Percentiles rank a stretch among this genome's conserved stretches.
Conservation (phyloP, 1,140 invertebrate genomes). For the Oedothorax gibbosus region DNA sequence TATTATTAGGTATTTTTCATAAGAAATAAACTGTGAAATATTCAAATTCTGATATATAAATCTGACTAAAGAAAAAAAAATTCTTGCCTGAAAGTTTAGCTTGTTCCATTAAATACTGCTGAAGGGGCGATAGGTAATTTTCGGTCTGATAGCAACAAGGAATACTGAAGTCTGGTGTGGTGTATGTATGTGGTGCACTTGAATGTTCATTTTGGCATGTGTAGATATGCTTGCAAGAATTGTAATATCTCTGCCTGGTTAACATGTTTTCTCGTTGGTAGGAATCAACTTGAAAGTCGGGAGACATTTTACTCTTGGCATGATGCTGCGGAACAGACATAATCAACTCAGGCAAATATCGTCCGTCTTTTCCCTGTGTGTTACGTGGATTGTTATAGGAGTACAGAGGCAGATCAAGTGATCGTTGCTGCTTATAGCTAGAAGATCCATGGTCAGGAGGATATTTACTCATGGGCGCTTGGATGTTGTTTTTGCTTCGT, state of each 20-base stretch:
- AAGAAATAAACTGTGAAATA: too few relatives aligned
- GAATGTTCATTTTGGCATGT: slow-evolving; percentile 62
- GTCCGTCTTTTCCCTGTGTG: slow-evolving; percentile 25
- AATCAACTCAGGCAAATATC: slow-evolving; percentile 35
- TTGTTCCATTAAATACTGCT: slow-evolving; percentile 89
- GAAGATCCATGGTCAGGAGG: slow-evolving; percentile 13
- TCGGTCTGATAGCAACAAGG: slow-evolving; percentile 70
- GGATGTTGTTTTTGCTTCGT: slow-evolving; percentile 43
- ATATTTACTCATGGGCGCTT: slow-evolving; percentile 13
- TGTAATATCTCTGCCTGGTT: slow-evolving; percentile 46
- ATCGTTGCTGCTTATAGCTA: slow-evolving; percentile 37
- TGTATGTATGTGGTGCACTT: slow-evolving; percentile 74
- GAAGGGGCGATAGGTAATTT: slow-evolving; percentile 80
- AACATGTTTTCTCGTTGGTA: slow-evolving; percentile 21
- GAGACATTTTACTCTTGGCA: slow-evolving; percentile 30
- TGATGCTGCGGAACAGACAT: slow-evolving; percentile 33
- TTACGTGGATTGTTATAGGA: slow-evolving; percentile 31
- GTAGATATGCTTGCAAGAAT: slow-evolving; percentile 56
- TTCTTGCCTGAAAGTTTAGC: slow-evolving; percentile 69
- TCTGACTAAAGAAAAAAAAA: too few relatives aligned
- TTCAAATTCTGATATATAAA: too few relatives aligned
- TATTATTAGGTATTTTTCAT: too few relatives aligned
- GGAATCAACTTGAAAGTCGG: slow-evolving; percentile 19
- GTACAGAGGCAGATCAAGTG: slow-evolving; percentile 47
- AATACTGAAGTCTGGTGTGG: slow-evolving; percentile 76